Evolutionary conservation across 2,888 invertebrate species (phyloP).

Genomic region (Archips crataeganus): DNA sequence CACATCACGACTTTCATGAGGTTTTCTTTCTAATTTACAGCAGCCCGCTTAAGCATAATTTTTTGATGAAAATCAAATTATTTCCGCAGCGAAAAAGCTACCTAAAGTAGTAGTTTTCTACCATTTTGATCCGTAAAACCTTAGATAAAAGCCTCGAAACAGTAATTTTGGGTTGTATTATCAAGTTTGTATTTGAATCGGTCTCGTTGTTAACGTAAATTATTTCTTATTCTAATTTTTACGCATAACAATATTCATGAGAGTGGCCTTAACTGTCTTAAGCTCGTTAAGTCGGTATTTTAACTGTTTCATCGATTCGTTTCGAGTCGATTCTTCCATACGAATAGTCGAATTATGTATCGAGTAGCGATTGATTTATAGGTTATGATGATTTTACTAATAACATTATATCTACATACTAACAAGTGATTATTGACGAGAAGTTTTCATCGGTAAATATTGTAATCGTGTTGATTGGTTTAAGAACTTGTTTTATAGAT

Average conservation of each 20-base stretch:
- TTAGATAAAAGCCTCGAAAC: conserved; percentile 23
- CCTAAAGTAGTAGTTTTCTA: conserved; percentile 15
- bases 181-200: conserved; percentile 8
- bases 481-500: conserved; percentile 21
- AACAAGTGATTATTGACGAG: conserved; percentile 45
- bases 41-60: conserved; percentile 46
- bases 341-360: conserved; percentile 69
- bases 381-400: conserved; percentile 66
- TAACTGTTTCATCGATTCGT: conserved; percentile 70
- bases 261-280: conserved; percentile 68
- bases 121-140: conserved; percentile 41
- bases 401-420: conserved; percentile 46
- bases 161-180: conserved; percentile 15
- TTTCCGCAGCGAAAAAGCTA: conserved; percentile 26
- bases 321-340: conserved; percentile 67
- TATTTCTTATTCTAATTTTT: conserved; percentile 68
- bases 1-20: conserved; percentile 21
- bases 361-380: conserved; percentile 69
- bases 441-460: conserved; percentile 26
- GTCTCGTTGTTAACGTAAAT: conserved; percentile 53
- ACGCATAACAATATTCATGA: conserved; percentile 73
- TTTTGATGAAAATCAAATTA: conserved; percentile 52
- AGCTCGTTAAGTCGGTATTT: conserved; percentile 70
- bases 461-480: conserved; percentile 21
- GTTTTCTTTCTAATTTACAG: conserved; percentile 52